Percentiles rank a stretch among this genome's conserved stretches.
Conservation (phyloP, 2,113 vertebrate species). For the Aviceda subcristata region DNA sequence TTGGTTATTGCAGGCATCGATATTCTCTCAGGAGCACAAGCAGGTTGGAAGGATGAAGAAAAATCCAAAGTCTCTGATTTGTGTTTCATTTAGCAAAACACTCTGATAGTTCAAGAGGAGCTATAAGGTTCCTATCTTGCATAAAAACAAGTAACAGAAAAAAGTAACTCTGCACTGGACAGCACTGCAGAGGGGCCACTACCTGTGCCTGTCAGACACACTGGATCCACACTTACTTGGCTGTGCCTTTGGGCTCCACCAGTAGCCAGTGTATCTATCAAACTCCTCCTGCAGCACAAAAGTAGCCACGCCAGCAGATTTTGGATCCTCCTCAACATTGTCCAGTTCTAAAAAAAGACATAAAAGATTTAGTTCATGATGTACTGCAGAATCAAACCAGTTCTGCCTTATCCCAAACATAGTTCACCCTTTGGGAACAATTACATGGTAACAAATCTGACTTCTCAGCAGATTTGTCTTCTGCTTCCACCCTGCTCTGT, state of each 20-base stretch:
- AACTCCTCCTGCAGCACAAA: slow-evolving; percentile 85
- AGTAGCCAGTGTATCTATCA: slow-evolving; percentile 83
- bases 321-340: slow-evolving; percentile 80
- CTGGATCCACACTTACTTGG: slow-evolving; percentile 63
- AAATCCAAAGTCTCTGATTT: not conserved
- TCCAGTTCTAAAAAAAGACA: slow-evolving; percentile 68
- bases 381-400: not conserved
- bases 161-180: not conserved
- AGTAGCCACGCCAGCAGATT: slow-evolving; percentile 80
- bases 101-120: not conserved
- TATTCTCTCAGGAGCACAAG: not conserved
- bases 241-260: slow-evolving; percentile 80
- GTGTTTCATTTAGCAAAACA: not conserved
- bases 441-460: not conserved
- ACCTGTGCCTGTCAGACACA: not conserved
- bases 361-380: not conserved
- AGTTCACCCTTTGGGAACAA: not conserved
- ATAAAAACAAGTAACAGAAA: not conserved
- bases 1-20: not conserved
- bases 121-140: not conserved
- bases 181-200: not conserved
- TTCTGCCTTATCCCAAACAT: not conserved
- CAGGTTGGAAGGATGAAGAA: not conserved
- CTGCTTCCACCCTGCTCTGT: not conserved
- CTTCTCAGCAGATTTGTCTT: slow-evolving; percentile 9